phyloP scores from a whole-genome alignment of 1,140 invertebrate species.

The Dinoponera quadriceps region DNA sequence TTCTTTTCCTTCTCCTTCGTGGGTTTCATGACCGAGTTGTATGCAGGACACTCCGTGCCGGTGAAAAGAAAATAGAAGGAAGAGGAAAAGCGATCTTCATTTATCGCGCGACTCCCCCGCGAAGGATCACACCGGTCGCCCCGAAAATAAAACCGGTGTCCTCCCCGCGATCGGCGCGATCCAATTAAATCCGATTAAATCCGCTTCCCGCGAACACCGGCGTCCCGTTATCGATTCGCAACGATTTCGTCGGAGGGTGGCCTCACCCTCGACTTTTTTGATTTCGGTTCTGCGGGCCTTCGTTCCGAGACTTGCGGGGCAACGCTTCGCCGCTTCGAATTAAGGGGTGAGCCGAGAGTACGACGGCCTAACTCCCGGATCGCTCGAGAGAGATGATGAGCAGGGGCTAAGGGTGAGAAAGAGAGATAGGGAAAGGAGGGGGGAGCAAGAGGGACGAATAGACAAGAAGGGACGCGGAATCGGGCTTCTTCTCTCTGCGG shows the following conservation, averaged over 20 bases:
- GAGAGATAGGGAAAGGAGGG: constrained; percentile 28
- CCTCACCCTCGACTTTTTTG: constrained; percentile 82
- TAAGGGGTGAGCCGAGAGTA: constrained; percentile 80
- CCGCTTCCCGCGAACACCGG: constrained; percentile 67
- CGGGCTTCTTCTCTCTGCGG: constrained; percentile 64
- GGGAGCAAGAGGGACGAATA: constrained; percentile 39
- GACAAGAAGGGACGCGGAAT: constrained; percentile 57
- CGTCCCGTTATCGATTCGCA: constrained; percentile 82
- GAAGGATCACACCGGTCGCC: not conserved
- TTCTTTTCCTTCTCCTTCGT: too few relatives aligned
- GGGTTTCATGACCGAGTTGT: not conserved
- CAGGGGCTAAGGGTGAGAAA: constrained; percentile 2
- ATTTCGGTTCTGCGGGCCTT: constrained; percentile 76
- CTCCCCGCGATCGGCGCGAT: constrained; percentile 46
- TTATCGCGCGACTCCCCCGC: constrained; percentile 2
- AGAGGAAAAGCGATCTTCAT: constrained; percentile 16
- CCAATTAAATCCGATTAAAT: constrained; percentile 65
- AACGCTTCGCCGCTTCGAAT: constrained; percentile 83
- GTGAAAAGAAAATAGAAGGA: too few relatives aligned
- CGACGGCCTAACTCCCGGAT: constrained; percentile 69
- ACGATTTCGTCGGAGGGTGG: constrained; percentile 81
- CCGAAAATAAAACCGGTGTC: constrained; percentile 40
- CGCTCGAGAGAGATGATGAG: constrained; percentile 58
- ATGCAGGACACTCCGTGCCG: not conserved
- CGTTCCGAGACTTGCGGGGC: constrained; percentile 77